Evolutionary conservation across 2,113 vertebrate genomes (phyloP).

Genomic region (Labrus mixtus): DNA sequence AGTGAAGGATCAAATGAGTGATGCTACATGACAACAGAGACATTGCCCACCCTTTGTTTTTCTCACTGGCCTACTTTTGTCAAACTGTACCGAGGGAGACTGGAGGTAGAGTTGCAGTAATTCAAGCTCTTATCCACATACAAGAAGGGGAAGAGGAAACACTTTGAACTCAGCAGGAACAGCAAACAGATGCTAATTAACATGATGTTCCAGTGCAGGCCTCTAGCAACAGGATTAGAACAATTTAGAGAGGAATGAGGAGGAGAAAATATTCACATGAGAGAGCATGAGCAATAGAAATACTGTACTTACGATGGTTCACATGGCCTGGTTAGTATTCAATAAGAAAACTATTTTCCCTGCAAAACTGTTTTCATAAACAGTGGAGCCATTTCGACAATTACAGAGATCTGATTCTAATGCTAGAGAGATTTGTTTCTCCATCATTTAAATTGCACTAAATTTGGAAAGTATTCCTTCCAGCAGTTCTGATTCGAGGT

Average conservation of each 20-base stretch:
- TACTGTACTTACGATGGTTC: conserved; percentile 32
- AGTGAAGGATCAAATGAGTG: conserved; percentile 43
- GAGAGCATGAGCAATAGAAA: conserved; percentile 37
- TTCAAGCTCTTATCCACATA: conserved; percentile 66
- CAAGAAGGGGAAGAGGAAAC: conserved; percentile 50
- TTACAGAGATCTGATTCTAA: conserved; percentile 24
- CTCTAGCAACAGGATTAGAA: conserved; percentile 69
- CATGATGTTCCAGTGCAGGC: conserved; percentile 69
- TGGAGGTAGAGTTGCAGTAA: conserved; percentile 56
- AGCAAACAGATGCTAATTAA: conserved; percentile 81
- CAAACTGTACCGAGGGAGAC: conserved; percentile 60
- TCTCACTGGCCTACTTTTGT: conserved; percentile 69
- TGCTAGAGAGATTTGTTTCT: too few relatives aligned
- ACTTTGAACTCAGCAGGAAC: conserved; percentile 72
- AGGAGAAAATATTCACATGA: conserved; percentile 41
- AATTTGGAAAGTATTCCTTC: too few relatives aligned
- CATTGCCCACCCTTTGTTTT: conserved; percentile 64
- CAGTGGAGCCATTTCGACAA: not conserved
- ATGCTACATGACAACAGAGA: conserved; percentile 65
- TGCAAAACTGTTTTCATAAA: conserved; percentile 7
- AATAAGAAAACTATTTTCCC: conserved; percentile 17
- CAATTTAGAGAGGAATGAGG: conserved; percentile 56
- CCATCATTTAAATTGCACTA: too few relatives aligned
- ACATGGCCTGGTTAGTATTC: conserved; percentile 18
- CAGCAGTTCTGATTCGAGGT: conserved; percentile 13